A percentile compares a stretch with the other conserved stretches of the same genome.
Conservation (phyloP, 2,888 invertebrate species). For the Gnatocerus cornutus region DNA sequence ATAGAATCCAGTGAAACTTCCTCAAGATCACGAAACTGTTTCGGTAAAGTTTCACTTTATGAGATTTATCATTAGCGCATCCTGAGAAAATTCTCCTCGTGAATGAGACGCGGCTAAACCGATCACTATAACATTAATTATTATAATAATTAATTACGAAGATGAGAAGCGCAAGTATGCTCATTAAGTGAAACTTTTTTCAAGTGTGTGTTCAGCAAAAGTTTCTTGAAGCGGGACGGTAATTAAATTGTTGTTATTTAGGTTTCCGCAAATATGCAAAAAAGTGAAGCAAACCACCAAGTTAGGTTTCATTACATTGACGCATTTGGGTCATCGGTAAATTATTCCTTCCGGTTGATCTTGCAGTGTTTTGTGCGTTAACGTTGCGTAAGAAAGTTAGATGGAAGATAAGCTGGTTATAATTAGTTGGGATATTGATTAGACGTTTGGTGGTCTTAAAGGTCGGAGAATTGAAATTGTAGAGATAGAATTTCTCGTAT, state of each 20-base stretch:
- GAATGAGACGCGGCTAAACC: slow-evolving; percentile 4
- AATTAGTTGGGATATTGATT: slow-evolving; percentile 8
- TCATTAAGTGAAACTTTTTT: slow-evolving; percentile 27
- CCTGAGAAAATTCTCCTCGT: slow-evolving; percentile 14
- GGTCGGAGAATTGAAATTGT: background rate
- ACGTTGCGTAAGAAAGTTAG: slow-evolving; percentile 30
- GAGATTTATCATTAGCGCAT: slow-evolving; percentile 24
- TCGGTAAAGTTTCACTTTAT: slow-evolving; percentile 33
- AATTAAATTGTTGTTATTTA: background rate
- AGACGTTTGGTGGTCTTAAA: background rate
- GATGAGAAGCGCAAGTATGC: slow-evolving; percentile 2
- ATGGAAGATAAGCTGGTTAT: slow-evolving; percentile 26
- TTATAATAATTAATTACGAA: too few species aligned
- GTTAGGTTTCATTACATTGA: slow-evolving; percentile 18
- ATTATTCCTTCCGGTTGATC: slow-evolving; percentile 36
- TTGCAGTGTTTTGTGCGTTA: slow-evolving; percentile 29
- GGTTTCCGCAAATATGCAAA: background rate
- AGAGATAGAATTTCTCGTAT: slow-evolving; percentile 1
- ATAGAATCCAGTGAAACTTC: slow-evolving; percentile 28
- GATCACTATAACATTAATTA: slow-evolving; percentile 13
- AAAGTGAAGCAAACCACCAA: slow-evolving; percentile 1
- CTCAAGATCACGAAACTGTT: slow-evolving; percentile 39
- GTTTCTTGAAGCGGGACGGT: slow-evolving; percentile 14
- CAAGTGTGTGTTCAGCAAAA: background rate
- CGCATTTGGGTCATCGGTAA: slow-evolving; percentile 29